These are phyloP conservation scores for Drosophila prolongata DNA, from an alignment of 2,888 invertebrate genomes.

Conservation along the genomic window DNA sequence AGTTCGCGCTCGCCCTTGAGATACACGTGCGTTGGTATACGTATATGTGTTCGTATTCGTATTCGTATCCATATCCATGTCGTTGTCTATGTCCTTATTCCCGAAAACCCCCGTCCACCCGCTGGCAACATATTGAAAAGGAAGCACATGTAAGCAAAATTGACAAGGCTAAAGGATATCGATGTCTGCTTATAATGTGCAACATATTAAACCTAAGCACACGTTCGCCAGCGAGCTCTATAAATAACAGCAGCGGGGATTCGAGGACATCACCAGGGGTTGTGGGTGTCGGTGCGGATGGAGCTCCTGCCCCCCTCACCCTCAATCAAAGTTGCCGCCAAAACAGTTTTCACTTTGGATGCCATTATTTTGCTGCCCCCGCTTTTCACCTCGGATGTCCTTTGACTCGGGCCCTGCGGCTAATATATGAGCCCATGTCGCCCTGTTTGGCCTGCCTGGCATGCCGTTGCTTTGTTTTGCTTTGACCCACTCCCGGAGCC, in stretches of 20 bases:
- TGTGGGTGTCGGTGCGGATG: not conserved
- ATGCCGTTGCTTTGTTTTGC: constrained; percentile 54
- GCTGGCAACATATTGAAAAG: constrained; percentile 75
- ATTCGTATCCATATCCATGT: constrained; percentile 16
- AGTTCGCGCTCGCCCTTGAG: constrained; percentile 77
- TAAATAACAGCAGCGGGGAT: constrained; percentile 67
- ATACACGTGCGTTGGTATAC: constrained; percentile 70
- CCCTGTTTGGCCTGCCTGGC: constrained; percentile 61
- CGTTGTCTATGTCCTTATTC: constrained; percentile 31
- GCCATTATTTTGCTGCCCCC: constrained; percentile 71
- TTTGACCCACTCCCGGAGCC: constrained; percentile 51
- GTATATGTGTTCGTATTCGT: constrained; percentile 31
- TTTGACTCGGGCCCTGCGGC: constrained; percentile 65
- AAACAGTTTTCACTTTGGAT: constrained; percentile 77
- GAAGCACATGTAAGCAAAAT: constrained; percentile 81
- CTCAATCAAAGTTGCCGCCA: constrained; percentile 77
- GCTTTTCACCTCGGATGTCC: constrained; percentile 61
- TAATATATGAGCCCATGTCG: constrained; percentile 76
- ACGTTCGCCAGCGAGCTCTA: constrained; percentile 71
- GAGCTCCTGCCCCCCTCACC: constrained; percentile 18
- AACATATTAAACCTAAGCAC: constrained; percentile 82
- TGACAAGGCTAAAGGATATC: constrained; percentile 82
- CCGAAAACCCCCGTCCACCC: constrained; percentile 20
- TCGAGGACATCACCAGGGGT: constrained; percentile 21
- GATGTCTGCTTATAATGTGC: constrained; percentile 83